A percentile compares a stretch with the other conserved stretches of the same genome.
These are phyloP conservation scores for Capreolus pygargus DNA, from an alignment of 2,113 vertebrate genomes.

Conservation along the genomic window DNA sequence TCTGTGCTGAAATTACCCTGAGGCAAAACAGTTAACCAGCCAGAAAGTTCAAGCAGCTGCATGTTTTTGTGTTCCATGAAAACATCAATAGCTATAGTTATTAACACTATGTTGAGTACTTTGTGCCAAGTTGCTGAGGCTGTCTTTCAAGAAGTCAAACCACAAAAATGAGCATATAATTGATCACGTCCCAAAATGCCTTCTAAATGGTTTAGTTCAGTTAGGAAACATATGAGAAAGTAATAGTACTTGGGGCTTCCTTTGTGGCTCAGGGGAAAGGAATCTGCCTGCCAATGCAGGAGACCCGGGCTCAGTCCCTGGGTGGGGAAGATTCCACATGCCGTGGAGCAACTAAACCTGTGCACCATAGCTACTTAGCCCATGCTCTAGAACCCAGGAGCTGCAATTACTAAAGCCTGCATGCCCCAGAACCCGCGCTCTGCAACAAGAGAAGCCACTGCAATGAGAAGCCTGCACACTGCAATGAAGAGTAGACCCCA, in stretches of 20 bases:
- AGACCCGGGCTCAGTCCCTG: neutral
- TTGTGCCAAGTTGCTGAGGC: neutral
- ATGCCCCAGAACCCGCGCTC: neutral
- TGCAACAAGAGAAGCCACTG: neutral
- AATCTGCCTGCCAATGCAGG: neutral
- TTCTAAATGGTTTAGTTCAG: neutral
- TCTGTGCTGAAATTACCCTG: neutral
- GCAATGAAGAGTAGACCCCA: neutral
- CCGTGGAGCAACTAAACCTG: neutral
- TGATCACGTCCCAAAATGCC: slow-evolving; percentile 9
- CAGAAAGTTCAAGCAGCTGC: neutral
- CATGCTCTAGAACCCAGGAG: neutral
- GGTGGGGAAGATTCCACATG: neutral
- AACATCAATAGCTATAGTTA: neutral
- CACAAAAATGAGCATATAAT: slow-evolving; percentile 32
- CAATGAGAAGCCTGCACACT: neutral
- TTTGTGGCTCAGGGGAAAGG: neutral
- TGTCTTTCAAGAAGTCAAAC: neutral
- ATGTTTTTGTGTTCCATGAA: neutral
- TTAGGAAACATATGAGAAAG: neutral
- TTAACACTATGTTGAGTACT: neutral
- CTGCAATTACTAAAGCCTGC: neutral
- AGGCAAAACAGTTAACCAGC: neutral
- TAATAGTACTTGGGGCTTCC: neutral
- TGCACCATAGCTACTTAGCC: neutral